Evolutionary conservation across 1,140 invertebrate genomes (phyloP).

Genomic region (Drosophila punjabiensis): DNA sequence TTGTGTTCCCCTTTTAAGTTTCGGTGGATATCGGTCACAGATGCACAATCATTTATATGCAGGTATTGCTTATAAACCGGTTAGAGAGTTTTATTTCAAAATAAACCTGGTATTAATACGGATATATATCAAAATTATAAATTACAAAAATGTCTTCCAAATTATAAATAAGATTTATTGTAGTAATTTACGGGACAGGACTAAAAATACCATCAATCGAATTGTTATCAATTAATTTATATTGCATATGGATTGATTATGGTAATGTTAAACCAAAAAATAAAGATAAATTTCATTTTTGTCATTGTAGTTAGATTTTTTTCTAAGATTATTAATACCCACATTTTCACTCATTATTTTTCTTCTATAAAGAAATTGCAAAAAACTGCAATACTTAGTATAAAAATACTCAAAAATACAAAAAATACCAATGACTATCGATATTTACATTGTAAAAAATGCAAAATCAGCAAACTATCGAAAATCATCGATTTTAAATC

Average conservation of each 20-base stretch:
- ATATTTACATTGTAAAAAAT: not conserved
- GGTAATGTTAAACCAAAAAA: not conserved
- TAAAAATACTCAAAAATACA: not conserved
- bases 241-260: not conserved
- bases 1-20: not conserved
- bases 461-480: not conserved
- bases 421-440: not conserved
- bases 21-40: conserved; percentile 13
- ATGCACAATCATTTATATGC: conserved; percentile 21
- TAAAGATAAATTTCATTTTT: not conserved
- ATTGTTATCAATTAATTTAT: not conserved
- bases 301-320: not conserved
- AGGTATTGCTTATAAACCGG: conserved; percentile 6
- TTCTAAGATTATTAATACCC: not conserved
- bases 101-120: conserved; percentile 8
- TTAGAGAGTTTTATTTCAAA: conserved; percentile 9
- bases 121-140: conserved; percentile 2
- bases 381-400: not conserved
- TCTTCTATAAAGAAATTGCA: not conserved
- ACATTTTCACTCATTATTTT: not conserved
- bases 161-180: conserved; percentile 14
- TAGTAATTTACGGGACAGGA: not conserved
- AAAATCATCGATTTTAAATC: not conserved
- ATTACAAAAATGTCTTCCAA: conserved; percentile 1
- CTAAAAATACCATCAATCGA: not conserved